A percentile compares a stretch with the other conserved stretches of the same genome.
Evolutionary conservation across 2,888 invertebrate genomes (phyloP).

Genomic region (Marronus borbonicus): DNA sequence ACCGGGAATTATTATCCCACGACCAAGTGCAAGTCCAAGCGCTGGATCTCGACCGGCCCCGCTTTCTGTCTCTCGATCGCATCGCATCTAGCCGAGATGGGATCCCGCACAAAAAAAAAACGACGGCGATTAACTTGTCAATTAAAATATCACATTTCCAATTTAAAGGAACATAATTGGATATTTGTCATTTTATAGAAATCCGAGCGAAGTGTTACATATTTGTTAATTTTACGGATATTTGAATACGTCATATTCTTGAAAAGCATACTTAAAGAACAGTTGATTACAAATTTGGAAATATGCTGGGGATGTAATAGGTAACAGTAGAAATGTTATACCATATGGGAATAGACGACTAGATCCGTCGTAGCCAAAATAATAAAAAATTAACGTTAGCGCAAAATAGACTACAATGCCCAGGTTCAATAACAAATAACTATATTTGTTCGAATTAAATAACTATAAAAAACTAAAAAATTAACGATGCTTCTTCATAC

Average conservation of each 20-base stretch:
- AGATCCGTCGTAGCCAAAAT: too few species aligned
- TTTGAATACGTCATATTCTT: conserved; percentile 22
- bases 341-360: too few species aligned
- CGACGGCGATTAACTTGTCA: conserved; percentile 45
- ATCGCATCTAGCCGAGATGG: conserved; percentile 14
- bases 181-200: conserved; percentile 21
- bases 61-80: conserved; percentile 14
- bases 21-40: neutral
- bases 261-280: neutral
- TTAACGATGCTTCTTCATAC: too few species aligned
- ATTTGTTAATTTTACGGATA: conserved; percentile 33
- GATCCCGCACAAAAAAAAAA: conserved; percentile 18
- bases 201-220: conserved; percentile 4
- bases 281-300: neutral
- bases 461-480: too few species aligned
- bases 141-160: conserved; percentile 45
- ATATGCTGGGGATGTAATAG: too few species aligned
- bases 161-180: conserved; percentile 35
- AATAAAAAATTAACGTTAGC: too few species aligned
- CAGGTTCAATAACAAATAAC: too few species aligned
- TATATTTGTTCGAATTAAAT: too few species aligned
- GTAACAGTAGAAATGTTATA: too few species aligned
- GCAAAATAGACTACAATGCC: too few species aligned
- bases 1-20: conserved; percentile 46
- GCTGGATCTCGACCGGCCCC: neutral